Evolutionary conservation across 2,113 vertebrate genomes (phyloP).

Genomic region (Cynocephalus volans): DNA sequence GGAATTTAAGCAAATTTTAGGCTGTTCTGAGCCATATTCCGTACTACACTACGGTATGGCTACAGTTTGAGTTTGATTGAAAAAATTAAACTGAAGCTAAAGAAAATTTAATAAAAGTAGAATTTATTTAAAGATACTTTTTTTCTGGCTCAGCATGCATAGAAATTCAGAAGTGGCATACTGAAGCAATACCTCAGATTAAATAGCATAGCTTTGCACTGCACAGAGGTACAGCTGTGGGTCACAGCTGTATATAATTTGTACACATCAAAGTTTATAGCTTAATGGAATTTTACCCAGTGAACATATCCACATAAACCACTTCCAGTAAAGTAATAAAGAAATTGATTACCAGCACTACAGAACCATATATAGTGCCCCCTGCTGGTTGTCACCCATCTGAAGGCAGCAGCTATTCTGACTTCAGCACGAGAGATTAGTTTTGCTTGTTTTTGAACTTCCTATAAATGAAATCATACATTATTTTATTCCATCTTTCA

Average conservation of each 20-base stretch:
- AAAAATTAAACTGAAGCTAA: not conserved
- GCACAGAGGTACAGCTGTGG: not conserved
- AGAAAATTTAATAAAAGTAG: not conserved
- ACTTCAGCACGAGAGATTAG: not conserved
- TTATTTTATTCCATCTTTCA: slow-evolving; percentile 18
- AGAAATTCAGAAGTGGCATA: not conserved
- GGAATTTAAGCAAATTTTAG: not conserved
- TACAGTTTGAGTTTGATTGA: not conserved
- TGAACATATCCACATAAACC: not conserved
- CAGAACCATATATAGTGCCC: not conserved
- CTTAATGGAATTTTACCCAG: not conserved
- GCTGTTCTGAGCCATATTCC: not conserved
- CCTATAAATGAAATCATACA: not conserved
- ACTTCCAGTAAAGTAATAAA: not conserved
- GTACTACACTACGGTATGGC: not conserved
- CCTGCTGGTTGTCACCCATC: not conserved
- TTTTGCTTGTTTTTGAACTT: not conserved
- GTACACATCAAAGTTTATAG: not conserved
- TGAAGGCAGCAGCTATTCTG: not conserved
- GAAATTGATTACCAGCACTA: not conserved
- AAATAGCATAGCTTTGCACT: not conserved
- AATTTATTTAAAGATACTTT: not conserved
- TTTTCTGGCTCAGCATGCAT: not conserved
- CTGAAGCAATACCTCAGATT: not conserved
- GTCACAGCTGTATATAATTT: not conserved